Conservation (phyloP, 2,797 vertebrate species). For the Sternotherus odoratus region DNA sequence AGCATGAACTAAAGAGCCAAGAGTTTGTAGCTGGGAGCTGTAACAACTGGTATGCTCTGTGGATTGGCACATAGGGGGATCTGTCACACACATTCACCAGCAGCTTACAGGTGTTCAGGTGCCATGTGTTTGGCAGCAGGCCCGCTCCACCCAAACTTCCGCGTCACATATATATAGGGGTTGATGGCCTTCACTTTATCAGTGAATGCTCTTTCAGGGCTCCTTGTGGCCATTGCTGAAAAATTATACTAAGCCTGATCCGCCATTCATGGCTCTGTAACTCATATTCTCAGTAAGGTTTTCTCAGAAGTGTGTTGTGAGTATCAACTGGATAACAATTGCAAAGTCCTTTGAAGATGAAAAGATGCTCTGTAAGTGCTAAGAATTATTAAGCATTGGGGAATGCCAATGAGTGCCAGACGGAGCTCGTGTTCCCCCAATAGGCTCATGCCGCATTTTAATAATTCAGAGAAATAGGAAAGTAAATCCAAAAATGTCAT, state of each 20-base stretch:
- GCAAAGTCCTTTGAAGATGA: not conserved
- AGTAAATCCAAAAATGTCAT: not conserved
- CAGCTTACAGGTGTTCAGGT: not conserved
- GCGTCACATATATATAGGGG: rapidly evolving
- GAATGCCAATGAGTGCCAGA: not conserved
- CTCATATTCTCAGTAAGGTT: rapidly evolving
- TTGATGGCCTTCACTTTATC: rapidly evolving
- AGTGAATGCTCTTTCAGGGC: rapidly evolving
- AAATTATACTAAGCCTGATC: not conserved
- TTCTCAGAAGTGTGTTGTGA: not conserved
- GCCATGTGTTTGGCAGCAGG: not conserved
- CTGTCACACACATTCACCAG: not conserved
- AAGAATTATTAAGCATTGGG: not conserved
- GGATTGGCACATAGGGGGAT: not conserved
- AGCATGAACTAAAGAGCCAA: not conserved
- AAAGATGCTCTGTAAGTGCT: conserved; percentile 23
- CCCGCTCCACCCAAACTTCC: rapidly evolving
- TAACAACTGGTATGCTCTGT: not conserved
- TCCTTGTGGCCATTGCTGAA: not conserved
- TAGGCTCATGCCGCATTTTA: not conserved
- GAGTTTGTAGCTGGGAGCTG: not conserved
- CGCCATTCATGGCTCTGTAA: not conserved
- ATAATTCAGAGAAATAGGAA: not conserved
- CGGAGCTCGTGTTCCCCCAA: not conserved
- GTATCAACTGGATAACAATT: not conserved